phyloP scores from a whole-genome alignment of 1,140 invertebrate genomes.

The Akabosia matsudoensis region DNA sequence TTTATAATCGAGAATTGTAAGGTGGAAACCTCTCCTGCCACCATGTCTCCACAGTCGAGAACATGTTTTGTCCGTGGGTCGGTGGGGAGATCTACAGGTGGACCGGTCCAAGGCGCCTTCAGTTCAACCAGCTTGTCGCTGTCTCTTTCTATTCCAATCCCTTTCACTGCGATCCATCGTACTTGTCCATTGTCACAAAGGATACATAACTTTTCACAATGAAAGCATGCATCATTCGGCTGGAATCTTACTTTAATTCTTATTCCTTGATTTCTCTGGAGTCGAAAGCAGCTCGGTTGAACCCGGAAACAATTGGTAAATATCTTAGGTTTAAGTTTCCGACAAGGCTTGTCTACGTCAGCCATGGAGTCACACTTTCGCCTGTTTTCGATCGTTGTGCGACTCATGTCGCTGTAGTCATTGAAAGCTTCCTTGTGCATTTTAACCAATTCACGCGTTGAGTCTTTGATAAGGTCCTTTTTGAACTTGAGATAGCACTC shows the following conservation, averaged over 20 bases:
- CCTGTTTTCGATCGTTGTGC: background rate
- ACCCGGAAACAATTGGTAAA: conserved; percentile 24
- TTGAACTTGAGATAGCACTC: background rate
- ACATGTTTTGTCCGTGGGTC: conserved; percentile 19
- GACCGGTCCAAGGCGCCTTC: conserved; percentile 33
- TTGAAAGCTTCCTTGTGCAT: background rate
- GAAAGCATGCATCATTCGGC: conserved; percentile 28
- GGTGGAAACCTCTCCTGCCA: conserved; percentile 20
- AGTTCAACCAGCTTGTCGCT: conserved; percentile 26
- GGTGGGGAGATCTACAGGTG: conserved; percentile 36
- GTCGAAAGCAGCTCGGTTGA: conserved; percentile 30
- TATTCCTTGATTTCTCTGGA: conserved; percentile 33
- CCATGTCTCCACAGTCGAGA: conserved; percentile 34
- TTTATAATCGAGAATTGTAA: conserved; percentile 28
- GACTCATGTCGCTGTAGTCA: background rate
- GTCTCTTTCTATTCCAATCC: conserved; percentile 29
- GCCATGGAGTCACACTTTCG: background rate
- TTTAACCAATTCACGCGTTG: background rate
- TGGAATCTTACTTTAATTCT: conserved; percentile 27
- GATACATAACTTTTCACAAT: conserved; percentile 35
- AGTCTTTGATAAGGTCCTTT: background rate
- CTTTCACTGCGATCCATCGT: conserved; percentile 39
- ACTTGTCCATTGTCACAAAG: conserved; percentile 44
- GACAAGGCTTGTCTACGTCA: background rate
- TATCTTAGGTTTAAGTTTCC: background rate